Evolutionary conservation across 2,888 invertebrate genomes (phyloP), one percentile per base, ranked within the genome.

Genomic region (Elysia crispata): DNA sequence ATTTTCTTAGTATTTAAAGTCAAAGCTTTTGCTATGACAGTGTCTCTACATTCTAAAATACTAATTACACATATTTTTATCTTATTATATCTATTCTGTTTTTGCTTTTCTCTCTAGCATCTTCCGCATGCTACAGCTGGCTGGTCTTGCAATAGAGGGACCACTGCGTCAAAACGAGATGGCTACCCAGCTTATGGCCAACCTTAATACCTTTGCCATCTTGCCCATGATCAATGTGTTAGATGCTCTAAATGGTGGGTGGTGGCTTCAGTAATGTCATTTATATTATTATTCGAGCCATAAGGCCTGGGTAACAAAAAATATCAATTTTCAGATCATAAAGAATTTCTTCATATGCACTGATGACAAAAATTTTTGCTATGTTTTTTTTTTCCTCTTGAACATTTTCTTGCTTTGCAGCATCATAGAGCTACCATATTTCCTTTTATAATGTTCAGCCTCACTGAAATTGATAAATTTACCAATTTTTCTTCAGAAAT

Each of bases 101-200:
- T 76, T 64, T 66, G 15, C 13, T 8, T 62, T n/a, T 31, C n/a
- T 31, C 33, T 75, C 1, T 70, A 84, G 84, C 28, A 81, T 84
- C 28, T 82, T 84, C 77, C 72, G 76, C 11, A n/a, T 84, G 33
- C 28, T 84, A 77, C 81, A 80, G 54, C 73, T 82, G 0, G 30
- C 80, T 25, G 82, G 83, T 49, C 28, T 82, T 20, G 69, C 66
- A n/a, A 28, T 84, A 49, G 79, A 83, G 69, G 79, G 79, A 13
- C 79, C 81, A 13, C 60, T 80, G 28, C 25, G 64, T n/a, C n/a
- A 76, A 20, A 72, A 74, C 13, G 33, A 60, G 31, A 62, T 77
- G 31, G 72, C 31, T 49, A 73, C 67, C 50, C 64, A 73, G 18
- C 23, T 60, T 0, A 18, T 83, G 49, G 78, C 74, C 20, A 60